A percentile compares a stretch with the other conserved stretches of the same genome.
Evolutionary conservation across 2,888 invertebrate species (phyloP).

Genomic region (Cephalotes varians): DNA sequence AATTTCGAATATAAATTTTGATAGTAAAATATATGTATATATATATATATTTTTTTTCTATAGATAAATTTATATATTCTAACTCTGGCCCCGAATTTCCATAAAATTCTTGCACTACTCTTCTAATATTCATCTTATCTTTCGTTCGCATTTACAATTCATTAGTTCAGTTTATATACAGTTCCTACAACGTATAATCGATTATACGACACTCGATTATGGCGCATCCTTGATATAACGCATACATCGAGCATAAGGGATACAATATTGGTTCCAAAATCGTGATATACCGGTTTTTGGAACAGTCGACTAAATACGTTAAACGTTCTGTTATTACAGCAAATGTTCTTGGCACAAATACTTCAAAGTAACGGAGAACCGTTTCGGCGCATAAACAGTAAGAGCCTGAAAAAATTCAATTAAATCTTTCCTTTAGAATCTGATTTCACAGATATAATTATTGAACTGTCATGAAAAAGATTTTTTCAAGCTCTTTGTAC

Average conservation of each 20-base stretch:
- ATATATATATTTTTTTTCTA: conserved; percentile 62
- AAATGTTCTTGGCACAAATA: conserved; percentile 82
- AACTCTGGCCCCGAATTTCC: conserved; percentile 84
- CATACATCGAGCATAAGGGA: conserved; percentile 18
- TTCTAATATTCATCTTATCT: conserved; percentile 38
- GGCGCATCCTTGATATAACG: conserved; percentile 8
- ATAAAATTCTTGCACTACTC: conserved; percentile 76
- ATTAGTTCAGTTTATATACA: conserved; percentile 57
- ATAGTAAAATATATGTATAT: conserved; percentile 84
- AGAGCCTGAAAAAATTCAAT: conserved; percentile 42
- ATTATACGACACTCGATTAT: conserved; percentile 55
- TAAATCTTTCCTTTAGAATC: not conserved
- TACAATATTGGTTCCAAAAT: conserved; percentile 50
- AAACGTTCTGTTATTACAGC: conserved; percentile 60
- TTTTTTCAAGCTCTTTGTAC: conserved; percentile 44
- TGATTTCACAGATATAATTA: not conserved
- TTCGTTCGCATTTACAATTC: conserved; percentile 28
- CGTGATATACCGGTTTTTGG: conserved; percentile 37
- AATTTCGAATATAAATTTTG: conserved; percentile 86
- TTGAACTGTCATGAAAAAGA: conserved; percentile 18
- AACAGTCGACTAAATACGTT: conserved; percentile 56
- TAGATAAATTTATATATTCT: conserved; percentile 76
- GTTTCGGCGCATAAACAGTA: conserved; percentile 21
- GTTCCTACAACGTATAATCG: conserved; percentile 57
- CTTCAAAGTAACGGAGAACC: conserved; percentile 53